A percentile compares a stretch with the other conserved stretches of the same genome.
These are phyloP conservation scores for Oscarella lobularis DNA, from an alignment of 37 sponge, comb jelly and placozoan species.

Conservation along the genomic window DNA sequence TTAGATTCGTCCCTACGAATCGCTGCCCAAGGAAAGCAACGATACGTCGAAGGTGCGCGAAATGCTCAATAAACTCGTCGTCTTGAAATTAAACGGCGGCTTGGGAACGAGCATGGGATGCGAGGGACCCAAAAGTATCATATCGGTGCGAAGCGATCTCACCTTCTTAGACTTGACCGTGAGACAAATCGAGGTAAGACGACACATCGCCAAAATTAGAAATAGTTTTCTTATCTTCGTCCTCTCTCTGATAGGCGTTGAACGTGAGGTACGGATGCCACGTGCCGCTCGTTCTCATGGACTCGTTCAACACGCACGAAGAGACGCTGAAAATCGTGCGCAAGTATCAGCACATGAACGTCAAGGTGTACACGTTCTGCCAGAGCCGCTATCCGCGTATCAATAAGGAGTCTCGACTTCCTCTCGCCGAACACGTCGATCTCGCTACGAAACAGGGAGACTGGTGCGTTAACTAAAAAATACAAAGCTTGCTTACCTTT, in stretches of 20 bases:
- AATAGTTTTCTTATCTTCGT: background rate
- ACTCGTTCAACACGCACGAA: constrained; percentile 91
- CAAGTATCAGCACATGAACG: constrained; percentile 61
- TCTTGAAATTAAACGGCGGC: constrained; percentile 94
- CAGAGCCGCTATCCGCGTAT: constrained; percentile 92
- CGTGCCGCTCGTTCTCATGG: constrained; percentile 95
- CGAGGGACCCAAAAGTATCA: constrained; percentile 89
- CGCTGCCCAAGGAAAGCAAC: background rate
- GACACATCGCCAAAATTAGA: background rate
- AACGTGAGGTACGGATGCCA: constrained; percentile 54
- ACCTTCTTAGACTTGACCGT: constrained; percentile 90
- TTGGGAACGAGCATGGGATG: constrained; percentile 93
- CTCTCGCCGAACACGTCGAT: constrained; percentile 43
- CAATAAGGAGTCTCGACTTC: constrained; percentile 75
- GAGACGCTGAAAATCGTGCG: constrained; percentile 65
- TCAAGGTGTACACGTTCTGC: constrained; percentile 71
- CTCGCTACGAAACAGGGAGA: constrained; percentile 24
- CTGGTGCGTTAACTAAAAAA: background rate
- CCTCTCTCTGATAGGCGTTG: constrained; percentile 36
- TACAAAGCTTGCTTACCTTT: background rate
- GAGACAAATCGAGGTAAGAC: constrained; percentile 79
- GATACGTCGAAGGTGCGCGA: constrained; percentile 1
- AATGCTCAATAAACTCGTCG: constrained; percentile 85
- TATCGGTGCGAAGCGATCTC: constrained; percentile 68
- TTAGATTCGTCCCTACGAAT: no score